These are phyloP conservation scores for Phrynosoma blainvillii DNA, from an alignment of 2,113 vertebrate species.

Conservation along the genomic window DNA sequence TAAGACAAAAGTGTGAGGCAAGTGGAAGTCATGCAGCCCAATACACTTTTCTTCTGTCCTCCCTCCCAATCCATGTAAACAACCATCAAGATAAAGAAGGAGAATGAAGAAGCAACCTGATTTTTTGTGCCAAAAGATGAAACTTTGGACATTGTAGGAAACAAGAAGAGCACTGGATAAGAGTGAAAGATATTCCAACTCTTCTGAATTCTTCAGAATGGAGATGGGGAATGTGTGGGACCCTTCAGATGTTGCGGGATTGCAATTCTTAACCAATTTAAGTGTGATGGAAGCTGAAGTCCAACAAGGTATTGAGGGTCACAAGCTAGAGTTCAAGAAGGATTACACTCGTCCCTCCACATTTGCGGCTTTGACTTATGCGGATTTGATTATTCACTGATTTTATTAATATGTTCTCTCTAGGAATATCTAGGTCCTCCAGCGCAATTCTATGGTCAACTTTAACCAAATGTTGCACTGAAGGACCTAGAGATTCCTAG, in stretches of 20 bases:
- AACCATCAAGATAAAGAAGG: not conserved
- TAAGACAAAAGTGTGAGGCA: not conserved
- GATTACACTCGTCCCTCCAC: no score
- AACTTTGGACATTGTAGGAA: not conserved
- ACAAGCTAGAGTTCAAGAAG: not conserved
- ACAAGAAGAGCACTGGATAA: not conserved
- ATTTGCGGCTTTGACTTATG: not conserved
- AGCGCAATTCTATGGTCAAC: no score
- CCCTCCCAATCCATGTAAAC: not conserved
- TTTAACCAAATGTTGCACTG: no score
- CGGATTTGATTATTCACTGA: no score
- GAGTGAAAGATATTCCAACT: not conserved
- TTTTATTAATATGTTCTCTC: no score
- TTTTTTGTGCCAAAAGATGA: not conserved
- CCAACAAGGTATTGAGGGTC: not conserved
- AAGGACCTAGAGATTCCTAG: no score
- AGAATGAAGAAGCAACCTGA: not conserved
- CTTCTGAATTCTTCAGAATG: not conserved
- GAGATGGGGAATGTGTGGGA: not conserved
- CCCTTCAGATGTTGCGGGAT: not conserved
- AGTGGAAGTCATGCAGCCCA: not conserved
- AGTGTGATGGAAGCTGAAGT: not conserved
- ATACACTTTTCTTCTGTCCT: not conserved
- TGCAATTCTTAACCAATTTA: not conserved
- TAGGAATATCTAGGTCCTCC: no score